Evolutionary conservation across 2,888 invertebrate genomes (phyloP), one percentile per base, ranked within the genome.

Genomic region (Odontothrips loti): DNA sequence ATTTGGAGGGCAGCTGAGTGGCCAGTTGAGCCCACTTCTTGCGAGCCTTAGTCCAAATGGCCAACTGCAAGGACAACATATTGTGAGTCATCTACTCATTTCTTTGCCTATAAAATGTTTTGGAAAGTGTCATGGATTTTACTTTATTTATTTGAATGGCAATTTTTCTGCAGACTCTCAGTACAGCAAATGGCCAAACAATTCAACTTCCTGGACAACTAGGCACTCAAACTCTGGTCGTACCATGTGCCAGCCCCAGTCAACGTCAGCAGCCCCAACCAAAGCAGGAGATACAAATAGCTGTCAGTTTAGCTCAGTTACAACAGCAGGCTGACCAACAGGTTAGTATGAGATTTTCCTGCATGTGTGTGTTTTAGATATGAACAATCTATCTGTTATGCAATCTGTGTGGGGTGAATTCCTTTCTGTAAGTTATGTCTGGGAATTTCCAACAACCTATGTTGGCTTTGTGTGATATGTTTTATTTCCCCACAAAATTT

Each of bases 1-100:
- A 15, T 85, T 85, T 79, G 84, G 84, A 51, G 85, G 86, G 1
- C 86, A 86, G 82, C 82, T 85, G 15, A 95, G 95, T 87, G 68
- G 94, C 0, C 94, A 94, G 85, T 86, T 95, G 80, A 95, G 95
- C 87, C 95, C 95, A 0, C 90, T 95, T 79, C 91, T 94, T 1
- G 92, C 93, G 0, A 93, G 91, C 84, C 90, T 94, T 63, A 93
- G 93, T 86, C 93, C 93, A 0, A 91, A 92, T 51, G 92, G 91
- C 84, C 90, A 91, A 84, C 92, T 93, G 20, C 68, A 75, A 27
- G 68, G 68, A 8, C 68, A 75, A 27, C 68, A 75, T 27, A 27
- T 75, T 75, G 68, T 75, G 27, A 27, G 68, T 27, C 9, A 27
- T 58, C 1, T 23, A 75, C 27, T 75, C 12, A 23, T 75, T 27